Percentiles rank a stretch among this genome's conserved stretches.
Evolutionary conservation across 2,797 vertebrate species (phyloP).

Genomic region (Cebuella pygmaea): DNA sequence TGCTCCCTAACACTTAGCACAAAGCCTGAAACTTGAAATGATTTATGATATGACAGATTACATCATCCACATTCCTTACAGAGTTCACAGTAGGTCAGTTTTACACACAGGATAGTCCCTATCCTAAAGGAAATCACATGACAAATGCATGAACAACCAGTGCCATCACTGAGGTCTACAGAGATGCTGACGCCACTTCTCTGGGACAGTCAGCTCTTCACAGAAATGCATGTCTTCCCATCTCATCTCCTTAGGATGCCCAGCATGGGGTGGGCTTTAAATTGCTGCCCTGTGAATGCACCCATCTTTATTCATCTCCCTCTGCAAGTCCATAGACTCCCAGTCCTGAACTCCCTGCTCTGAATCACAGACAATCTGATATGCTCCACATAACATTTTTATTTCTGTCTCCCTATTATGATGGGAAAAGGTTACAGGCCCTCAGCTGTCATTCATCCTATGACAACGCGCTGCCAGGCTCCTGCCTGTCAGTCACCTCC

Average conservation of each 20-base stretch:
- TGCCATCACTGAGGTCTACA: neutral
- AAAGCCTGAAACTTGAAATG: neutral
- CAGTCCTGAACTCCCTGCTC: neutral
- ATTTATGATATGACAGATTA: neutral
- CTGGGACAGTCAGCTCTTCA: neutral
- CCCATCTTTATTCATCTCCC: neutral
- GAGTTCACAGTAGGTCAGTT: neutral
- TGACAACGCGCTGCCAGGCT: slow-evolving; percentile 27
- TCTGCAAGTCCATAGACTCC: too few species aligned
- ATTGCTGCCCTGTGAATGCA: accelerated
- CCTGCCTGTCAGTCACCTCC: neutral
- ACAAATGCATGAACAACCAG: neutral
- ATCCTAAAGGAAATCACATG: neutral
- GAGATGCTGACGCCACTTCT: accelerated
- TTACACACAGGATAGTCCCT: neutral
- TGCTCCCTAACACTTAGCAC: neutral
- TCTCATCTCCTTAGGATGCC: too few species aligned
- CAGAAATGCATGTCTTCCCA: neutral
- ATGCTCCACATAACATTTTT: neutral
- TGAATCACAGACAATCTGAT: neutral
- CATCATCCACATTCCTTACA: neutral
- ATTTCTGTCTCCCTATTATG: neutral
- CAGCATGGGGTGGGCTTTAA: neutral
- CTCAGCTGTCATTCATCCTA: slow-evolving; percentile 35
- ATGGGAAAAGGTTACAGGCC: slow-evolving; percentile 20